Conservation (phyloP, 2,113 vertebrate species). For the Hippolais icterina region DNA sequence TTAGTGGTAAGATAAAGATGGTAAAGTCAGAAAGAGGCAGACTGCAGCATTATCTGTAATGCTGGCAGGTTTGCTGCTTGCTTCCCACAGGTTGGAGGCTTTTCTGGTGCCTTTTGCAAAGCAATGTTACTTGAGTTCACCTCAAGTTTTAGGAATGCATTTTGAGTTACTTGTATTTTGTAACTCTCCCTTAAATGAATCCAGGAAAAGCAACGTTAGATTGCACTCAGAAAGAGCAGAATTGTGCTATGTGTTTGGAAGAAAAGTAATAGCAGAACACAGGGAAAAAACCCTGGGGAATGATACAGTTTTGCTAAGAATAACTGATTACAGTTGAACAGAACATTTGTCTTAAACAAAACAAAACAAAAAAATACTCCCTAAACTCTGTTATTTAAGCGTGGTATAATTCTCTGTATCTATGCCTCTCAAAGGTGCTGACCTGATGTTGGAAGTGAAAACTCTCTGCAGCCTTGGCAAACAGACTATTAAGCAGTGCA, state of each 20-base stretch:
- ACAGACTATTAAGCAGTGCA: neutral
- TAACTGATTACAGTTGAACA: neutral
- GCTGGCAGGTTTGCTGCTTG: neutral
- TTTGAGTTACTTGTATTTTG: neutral
- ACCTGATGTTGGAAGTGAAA: neutral
- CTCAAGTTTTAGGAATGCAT: neutral
- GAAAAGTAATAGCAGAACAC: neutral
- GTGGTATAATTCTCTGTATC: neutral
- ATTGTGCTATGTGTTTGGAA: neutral
- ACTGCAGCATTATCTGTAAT: neutral
- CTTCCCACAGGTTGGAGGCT: neutral
- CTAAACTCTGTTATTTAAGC: neutral
- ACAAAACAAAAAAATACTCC: neutral
- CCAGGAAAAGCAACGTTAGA: neutral
- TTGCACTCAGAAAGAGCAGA: neutral
- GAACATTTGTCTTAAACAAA: neutral
- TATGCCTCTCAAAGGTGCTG: neutral
- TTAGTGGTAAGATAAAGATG: neutral
- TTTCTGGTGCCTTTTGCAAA: neutral
- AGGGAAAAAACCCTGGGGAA: rapidly evolving
- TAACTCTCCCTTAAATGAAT: neutral
- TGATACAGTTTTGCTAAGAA: neutral
- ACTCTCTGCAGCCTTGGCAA: neutral
- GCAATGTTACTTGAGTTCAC: neutral
- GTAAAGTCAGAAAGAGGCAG: neutral